Evolutionary conservation across 2,797 vertebrate species (phyloP), one percentile per base, ranked within the genome.

Genomic region (Enteromius radiatus): DNA sequence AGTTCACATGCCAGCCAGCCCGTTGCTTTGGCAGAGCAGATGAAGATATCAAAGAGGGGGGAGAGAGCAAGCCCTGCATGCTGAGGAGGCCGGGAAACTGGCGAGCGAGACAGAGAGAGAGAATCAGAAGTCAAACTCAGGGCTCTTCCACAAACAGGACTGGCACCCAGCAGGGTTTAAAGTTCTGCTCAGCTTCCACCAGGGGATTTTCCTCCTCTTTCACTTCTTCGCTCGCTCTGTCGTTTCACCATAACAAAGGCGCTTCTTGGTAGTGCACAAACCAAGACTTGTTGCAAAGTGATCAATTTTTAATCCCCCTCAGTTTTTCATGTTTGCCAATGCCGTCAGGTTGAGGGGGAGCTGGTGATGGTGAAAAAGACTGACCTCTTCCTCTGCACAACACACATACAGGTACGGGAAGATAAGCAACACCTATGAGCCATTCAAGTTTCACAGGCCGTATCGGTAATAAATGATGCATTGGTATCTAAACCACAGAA

Each of bases 261-360:
- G 84, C 73, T 64, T 38, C 43, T 76, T 87, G 77, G 71, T 71
- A 86, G 87, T 67, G 85, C 86, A 80, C n/a, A 33, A 90, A 85
- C 80, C 86, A 85, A 84, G 74, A 88, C 86, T 75, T 84, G 54
- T 76, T 52, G 56, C 74, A 43, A 92, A 89, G 87, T 91, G 89
- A 94, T 95, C 73, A 87, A 94, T 95, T 94, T 93, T 93, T 93
- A 88, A 94, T 94, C 93, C 84, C 84, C 84, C 87, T 89, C 67
- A 85, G 79, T 90, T 92, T 88, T 91, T 92, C 87, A 91, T 91
- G 90, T 92, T 90, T 90, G 87, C 90, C 88, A 91, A 83, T 82
- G 88, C 90, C 83, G 90, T 90, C 90, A 88, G 86, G 89, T 86
- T 83, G 65, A 71, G 90, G 88, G 78, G 81, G 76, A 83, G 26